These are phyloP conservation scores for Zhengitettix transpicula DNA, from an alignment of 2,888 invertebrate species.

Conservation along the genomic window DNA sequence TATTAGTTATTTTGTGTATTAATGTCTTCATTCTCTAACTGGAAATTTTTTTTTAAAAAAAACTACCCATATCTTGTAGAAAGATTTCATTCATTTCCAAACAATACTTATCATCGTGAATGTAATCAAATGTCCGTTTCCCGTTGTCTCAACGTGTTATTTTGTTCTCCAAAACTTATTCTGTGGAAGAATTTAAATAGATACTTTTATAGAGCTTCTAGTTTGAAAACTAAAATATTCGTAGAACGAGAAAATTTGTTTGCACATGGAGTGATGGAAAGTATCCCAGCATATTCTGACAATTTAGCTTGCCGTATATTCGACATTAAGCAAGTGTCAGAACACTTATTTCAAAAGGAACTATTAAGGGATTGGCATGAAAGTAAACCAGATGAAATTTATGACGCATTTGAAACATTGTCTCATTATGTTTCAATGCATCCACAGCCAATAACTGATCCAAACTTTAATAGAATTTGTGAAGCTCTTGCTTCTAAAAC, in stretches of 20 bases:
- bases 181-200: too few species aligned
- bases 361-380: constrained; percentile 2
- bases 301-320: not conserved
- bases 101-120: too few species aligned
- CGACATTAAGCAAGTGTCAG: not conserved
- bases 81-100: too few species aligned
- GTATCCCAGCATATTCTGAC: not conserved
- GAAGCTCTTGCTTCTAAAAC: constrained; percentile 29
- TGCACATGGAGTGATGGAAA: constrained; percentile 7
- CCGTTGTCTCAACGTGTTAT: too few species aligned
- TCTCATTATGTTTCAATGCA: not conserved
- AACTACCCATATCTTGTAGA: too few species aligned
- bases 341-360: not conserved
- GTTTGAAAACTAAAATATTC: not conserved
- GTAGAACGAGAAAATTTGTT: constrained; percentile 4
- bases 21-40: too few species aligned
- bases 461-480: constrained; percentile 1
- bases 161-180: too few species aligned
- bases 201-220: too few species aligned
- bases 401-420: constrained; percentile 3
- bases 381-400: constrained; percentile 1
- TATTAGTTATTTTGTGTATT: too few species aligned
- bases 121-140: too few species aligned
- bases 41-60: too few species aligned
- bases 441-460: not conserved